These are phyloP conservation scores for Mesochorus sp. DNA, from an alignment of 2,888 invertebrate genomes.

Conservation along the genomic window DNA sequence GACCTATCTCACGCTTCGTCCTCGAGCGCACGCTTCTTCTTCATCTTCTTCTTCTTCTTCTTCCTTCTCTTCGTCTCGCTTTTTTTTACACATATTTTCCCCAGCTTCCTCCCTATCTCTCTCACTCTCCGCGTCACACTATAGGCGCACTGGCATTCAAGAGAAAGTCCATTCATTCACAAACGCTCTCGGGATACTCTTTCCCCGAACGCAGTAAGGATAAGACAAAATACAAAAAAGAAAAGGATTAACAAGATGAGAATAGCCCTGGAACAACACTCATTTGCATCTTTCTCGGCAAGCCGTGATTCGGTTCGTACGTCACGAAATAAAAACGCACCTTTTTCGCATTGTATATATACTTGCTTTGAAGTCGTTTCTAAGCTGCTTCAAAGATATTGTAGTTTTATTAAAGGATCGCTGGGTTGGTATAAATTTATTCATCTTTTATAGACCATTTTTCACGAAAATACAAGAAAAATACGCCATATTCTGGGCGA, in stretches of 20 bases:
- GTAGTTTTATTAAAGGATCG: too few relatives aligned
- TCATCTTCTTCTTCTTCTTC: conserved; percentile 59
- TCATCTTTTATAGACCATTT: neutral
- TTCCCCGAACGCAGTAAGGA: neutral
- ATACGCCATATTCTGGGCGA: too few relatives aligned
- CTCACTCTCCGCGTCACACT: conserved; percentile 44
- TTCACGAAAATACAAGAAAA: neutral
- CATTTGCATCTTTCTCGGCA: too few relatives aligned
- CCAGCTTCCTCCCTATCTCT: conserved; percentile 44
- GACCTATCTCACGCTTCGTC: conserved; percentile 79
- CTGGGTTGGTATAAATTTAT: too few relatives aligned
- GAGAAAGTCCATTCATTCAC: conserved; percentile 56
- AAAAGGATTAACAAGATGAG: too few relatives aligned
- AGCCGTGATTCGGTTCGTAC: too few relatives aligned
- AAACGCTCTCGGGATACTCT: conserved; percentile 22
- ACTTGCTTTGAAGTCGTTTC: too few relatives aligned
- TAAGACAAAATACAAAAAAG: neutral
- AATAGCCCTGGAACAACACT: too few relatives aligned
- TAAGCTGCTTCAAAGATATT: too few relatives aligned
- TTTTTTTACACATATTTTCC: conserved; percentile 50
- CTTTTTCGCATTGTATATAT: too few relatives aligned
- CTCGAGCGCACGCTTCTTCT: conserved; percentile 52
- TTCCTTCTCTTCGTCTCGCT: conserved; percentile 23
- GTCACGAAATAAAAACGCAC: too few relatives aligned
- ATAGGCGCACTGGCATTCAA: conserved; percentile 18